Evolutionary conservation across 2,113 vertebrate species (phyloP), one percentile per base, ranked within the genome.

Genomic region (Cyphotilapia sp.): DNA sequence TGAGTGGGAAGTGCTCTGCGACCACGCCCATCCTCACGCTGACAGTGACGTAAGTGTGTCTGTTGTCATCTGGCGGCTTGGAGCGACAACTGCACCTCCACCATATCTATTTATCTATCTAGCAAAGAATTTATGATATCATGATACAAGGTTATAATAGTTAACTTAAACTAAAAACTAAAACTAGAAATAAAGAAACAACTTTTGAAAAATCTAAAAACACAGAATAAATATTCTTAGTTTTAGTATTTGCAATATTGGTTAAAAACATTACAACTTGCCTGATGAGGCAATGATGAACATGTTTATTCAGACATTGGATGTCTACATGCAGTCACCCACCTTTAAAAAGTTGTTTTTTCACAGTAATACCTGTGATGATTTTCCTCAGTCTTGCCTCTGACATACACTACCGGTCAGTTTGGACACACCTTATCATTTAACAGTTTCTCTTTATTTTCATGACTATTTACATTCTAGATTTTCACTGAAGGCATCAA

Each of bases 21-120:
- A 66, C 91, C 94, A 94, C 95, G 92, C 95, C 95, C 86, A 90
- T 90, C 11, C 2, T 7, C 24, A 7, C 17, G 19, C 33, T 66
- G 1, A 4, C 3, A 9, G 2, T 1, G 1, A 19, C 3, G 6
- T 49, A 7, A 9, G 4, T 1, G 1, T 2, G 4, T 49, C 5
- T 83, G 54, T 1, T 66, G 81, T 35, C 88, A 24, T 11, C 94
- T 90, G n/a, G 82, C 6, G 93, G 85, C 5, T 3, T 7, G 3
- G 1, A 1, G 1, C 3, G 14, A 9, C 1, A 53, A 69, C 49
- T 84, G 74, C 90, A 86, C 4, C n/a, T 29, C 12, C n/a, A 42
- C 11, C 4, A 22, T 8, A 69, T 38, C 33, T 40, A 63, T 63
- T 35, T 63, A 12, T 40, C 63, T 40, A 40, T 22, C 63, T 71